These are phyloP conservation scores for Thunnus albacares DNA, from an alignment of 2,797 vertebrate species.

Conservation along the genomic window DNA sequence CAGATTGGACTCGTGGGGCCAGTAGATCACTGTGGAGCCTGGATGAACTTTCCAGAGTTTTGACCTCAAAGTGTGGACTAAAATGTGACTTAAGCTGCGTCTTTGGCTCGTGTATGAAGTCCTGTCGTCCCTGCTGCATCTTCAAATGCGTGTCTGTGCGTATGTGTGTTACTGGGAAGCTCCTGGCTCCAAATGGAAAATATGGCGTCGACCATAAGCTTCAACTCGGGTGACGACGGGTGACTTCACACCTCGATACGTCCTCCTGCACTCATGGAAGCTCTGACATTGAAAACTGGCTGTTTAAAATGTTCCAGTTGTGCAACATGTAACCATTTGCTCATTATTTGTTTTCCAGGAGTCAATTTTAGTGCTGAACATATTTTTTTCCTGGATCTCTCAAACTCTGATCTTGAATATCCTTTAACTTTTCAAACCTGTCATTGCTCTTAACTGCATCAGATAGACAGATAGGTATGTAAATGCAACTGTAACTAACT, in stretches of 20 bases:
- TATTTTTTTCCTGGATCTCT: neutral
- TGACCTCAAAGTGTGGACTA: constrained; percentile 3
- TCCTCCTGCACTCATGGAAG: too few relatives aligned
- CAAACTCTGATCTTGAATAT: neutral
- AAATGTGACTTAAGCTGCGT: neutral
- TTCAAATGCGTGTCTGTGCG: too few relatives aligned
- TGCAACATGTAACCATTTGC: too few relatives aligned
- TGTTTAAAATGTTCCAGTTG: too few relatives aligned
- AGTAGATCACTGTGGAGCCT: constrained; percentile 34
- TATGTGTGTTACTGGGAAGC: neutral
- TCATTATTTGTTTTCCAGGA: neutral
- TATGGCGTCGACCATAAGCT: too few relatives aligned
- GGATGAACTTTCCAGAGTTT: constrained; percentile 30
- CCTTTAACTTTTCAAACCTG: neutral
- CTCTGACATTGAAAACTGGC: too few relatives aligned
- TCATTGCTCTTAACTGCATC: neutral
- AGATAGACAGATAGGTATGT: neutral
- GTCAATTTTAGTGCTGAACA: neutral
- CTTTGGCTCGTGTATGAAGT: neutral
- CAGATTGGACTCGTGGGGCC: constrained; percentile 21
- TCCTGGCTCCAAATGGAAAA: too few relatives aligned
- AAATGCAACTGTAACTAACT: neutral
- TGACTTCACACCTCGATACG: too few relatives aligned
- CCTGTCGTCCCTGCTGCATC: neutral
- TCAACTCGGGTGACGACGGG: too few relatives aligned